A percentile compares a stretch with the other conserved stretches of the same genome.
These are phyloP conservation scores for Chrosomus eos DNA, from an alignment of 2,797 vertebrate genomes.

Conservation along the genomic window DNA sequence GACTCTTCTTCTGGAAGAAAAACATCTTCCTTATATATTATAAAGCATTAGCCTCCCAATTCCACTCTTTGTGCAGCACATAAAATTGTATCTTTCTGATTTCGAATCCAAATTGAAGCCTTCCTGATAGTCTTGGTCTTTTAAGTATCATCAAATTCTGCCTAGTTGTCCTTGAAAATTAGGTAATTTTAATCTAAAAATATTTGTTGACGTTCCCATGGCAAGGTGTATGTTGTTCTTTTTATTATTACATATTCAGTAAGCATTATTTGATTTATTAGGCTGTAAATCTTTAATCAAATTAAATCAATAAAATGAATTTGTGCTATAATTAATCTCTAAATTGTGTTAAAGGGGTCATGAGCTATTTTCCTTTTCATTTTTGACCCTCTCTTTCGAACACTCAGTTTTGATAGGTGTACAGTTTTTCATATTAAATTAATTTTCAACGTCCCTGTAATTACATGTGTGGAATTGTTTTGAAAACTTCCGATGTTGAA, in stretches of 20 bases:
- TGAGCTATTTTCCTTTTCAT: too few relatives aligned
- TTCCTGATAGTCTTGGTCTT: slow-evolving; percentile 16
- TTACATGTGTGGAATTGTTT: not conserved
- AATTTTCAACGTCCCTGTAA: not conserved
- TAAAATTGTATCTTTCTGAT: slow-evolving; percentile 10
- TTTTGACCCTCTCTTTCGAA: not conserved
- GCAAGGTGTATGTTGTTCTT: not conserved
- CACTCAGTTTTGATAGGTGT: not conserved
- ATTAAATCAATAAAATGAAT: not conserved
- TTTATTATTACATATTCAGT: not conserved
- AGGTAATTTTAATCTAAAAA: not conserved
- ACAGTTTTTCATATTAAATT: not conserved
- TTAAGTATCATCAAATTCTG: slow-evolving; percentile 9
- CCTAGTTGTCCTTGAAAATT: not conserved
- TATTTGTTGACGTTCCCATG: not conserved
- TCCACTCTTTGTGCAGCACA: slow-evolving; percentile 22
- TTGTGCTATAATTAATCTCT: too few relatives aligned
- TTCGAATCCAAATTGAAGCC: slow-evolving; percentile 9
- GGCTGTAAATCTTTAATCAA: not conserved
- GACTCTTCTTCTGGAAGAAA: slow-evolving; percentile 1
- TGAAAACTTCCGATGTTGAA: not conserved
- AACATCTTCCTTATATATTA: slow-evolving; percentile 15
- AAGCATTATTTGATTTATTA: not conserved
- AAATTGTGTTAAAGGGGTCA: too few relatives aligned
- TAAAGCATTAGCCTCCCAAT: slow-evolving; percentile 8